phyloP scores from a whole-genome alignment of 2,888 invertebrate species.

The Meliscaeva auricollis region DNA sequence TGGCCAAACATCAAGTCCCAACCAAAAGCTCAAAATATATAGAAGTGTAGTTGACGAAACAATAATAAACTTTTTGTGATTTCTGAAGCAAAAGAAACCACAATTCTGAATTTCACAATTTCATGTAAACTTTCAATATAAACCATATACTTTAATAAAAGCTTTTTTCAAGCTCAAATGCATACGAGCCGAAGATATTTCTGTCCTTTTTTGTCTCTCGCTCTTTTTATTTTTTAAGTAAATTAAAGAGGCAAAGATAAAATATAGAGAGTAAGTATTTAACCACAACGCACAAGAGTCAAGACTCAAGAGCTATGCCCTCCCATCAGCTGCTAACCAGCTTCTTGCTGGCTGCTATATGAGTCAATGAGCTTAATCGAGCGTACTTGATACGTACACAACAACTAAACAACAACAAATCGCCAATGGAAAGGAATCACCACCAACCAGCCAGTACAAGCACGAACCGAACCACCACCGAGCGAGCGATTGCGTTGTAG shows the following conservation, averaged over 20 bases:
- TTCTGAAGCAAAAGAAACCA: not conserved
- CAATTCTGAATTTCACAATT: constrained; percentile 13
- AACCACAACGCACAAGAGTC: constrained; percentile 42
- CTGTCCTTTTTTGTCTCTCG: not conserved
- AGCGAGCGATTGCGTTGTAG: constrained; percentile 55
- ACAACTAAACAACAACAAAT: constrained; percentile 26
- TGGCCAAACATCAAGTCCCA: not conserved
- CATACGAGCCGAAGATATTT: not conserved
- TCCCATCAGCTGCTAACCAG: not conserved
- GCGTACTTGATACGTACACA: constrained; percentile 66
- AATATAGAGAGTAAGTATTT: constrained; percentile 11
- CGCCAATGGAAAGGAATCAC: constrained; percentile 63
- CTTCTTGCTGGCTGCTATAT: constrained; percentile 26
- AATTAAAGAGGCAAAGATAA: not conserved
- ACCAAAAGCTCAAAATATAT: constrained; percentile 39
- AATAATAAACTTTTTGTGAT: not conserved
- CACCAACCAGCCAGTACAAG: constrained; percentile 5
- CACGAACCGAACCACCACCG: constrained; percentile 16
- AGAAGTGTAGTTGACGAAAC: not conserved
- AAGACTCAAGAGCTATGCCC: constrained; percentile 14
- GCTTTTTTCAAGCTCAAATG: constrained; percentile 30
- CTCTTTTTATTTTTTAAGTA: not conserved
- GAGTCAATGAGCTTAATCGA: constrained; percentile 74
- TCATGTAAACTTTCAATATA: not conserved
- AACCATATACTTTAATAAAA: not conserved